These are phyloP conservation scores for Camelus bactrianus DNA, from an alignment of 2,113 vertebrate genomes.

Conservation along the genomic window DNA sequence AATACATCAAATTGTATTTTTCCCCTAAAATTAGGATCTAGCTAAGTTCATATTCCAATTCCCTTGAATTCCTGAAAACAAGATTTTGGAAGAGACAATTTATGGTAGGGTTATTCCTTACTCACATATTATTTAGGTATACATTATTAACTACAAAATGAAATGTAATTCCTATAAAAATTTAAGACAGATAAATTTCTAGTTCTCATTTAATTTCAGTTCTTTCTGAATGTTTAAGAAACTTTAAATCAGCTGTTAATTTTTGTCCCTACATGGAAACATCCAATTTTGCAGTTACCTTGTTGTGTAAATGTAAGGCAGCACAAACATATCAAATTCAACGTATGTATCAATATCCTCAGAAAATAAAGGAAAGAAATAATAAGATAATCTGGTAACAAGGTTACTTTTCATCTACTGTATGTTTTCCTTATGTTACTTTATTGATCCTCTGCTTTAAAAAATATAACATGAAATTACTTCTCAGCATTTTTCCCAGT, in stretches of 20 bases:
- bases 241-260: not conserved
- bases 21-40: not conserved
- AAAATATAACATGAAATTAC: not conserved
- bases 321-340: not conserved
- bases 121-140: not conserved
- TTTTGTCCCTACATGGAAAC: not conserved
- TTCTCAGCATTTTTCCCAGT: not conserved
- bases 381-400: not conserved
- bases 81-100: slow-evolving; percentile 9
- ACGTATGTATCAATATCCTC: not conserved
- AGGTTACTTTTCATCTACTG: not conserved
- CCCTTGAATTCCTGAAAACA: not conserved
- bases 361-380: slow-evolving; percentile 9
- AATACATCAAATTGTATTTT: not conserved
- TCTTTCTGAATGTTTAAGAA: slow-evolving; percentile 5
- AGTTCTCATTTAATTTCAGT: slow-evolving; percentile 25
- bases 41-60: not conserved
- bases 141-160: slow-evolving; percentile 25
- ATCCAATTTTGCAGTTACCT: slow-evolving; percentile 14
- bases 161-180: not conserved
- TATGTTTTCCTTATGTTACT: not conserved
- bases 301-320: not conserved
- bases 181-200: not conserved
- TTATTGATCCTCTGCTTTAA: not conserved
- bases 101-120: not conserved